Conservation (phyloP, 2,113 vertebrate species). For the Megaceryle maxima region DNA sequence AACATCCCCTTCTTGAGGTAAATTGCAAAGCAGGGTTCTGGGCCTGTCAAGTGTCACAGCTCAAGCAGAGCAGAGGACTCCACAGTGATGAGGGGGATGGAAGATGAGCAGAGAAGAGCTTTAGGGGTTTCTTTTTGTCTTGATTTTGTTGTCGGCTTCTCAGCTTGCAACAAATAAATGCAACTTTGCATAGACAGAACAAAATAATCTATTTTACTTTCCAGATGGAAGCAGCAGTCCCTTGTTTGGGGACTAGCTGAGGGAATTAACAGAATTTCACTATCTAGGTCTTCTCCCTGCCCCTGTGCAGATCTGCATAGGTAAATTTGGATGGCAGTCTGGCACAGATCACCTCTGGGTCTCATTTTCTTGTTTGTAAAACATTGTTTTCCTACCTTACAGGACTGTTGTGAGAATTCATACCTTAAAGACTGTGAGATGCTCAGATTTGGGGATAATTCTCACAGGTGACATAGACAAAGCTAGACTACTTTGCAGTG, state of each 20-base stretch:
- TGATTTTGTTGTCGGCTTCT: background rate
- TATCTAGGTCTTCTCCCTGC: background rate
- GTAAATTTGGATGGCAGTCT: background rate
- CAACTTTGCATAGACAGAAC: background rate
- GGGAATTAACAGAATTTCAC: background rate
- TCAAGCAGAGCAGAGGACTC: background rate
- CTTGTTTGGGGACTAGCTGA: background rate
- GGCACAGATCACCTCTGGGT: background rate
- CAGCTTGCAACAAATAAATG: background rate
- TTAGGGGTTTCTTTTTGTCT: background rate
- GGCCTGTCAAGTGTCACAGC: constrained; percentile 1
- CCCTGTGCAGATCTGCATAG: background rate
- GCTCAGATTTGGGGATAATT: background rate
- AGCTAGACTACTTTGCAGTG: background rate
- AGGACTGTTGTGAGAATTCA: background rate
- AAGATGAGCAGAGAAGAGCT: background rate
- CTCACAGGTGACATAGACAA: background rate
- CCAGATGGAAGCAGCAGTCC: background rate
- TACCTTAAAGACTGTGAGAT: background rate
- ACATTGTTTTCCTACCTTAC: background rate
- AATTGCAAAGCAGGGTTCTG: background rate
- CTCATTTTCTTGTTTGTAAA: background rate
- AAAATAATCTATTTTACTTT: background rate
- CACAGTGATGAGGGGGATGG: background rate
- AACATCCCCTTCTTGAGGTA: constrained; percentile 3